Evolutionary conservation across 2,888 invertebrate species (phyloP).

Genomic region (Anagyrus pseudococci): DNA sequence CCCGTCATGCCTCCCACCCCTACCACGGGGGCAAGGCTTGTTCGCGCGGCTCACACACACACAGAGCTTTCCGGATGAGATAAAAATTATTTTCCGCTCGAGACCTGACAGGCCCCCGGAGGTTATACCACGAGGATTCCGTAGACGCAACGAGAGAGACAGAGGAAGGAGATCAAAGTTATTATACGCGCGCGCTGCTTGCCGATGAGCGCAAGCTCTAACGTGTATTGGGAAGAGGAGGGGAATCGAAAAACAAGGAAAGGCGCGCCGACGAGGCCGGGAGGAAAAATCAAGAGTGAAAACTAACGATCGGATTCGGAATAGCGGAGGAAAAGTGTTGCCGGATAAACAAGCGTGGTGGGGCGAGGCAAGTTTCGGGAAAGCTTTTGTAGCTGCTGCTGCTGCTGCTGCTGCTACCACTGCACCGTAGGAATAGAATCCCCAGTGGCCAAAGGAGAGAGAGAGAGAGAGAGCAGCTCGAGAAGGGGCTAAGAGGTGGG

Average conservation of each 20-base stretch:
- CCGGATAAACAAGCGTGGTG: constrained; percentile 21
- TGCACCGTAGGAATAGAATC: neutral
- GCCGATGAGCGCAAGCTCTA: no score
- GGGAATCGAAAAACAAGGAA: constrained; percentile 11
- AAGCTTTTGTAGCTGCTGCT: neutral
- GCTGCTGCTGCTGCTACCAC: no score
- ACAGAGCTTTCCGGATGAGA: no score
- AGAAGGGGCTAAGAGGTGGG: constrained; percentile 44
- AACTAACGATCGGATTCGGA: constrained; percentile 28
- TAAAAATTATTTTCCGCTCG: no score
- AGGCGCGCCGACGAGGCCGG: neutral
- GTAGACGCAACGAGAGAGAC: no score
- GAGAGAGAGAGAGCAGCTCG: constrained; percentile 25
- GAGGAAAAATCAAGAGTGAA: constrained; percentile 36
- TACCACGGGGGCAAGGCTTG: no score
- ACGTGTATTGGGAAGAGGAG: neutral
- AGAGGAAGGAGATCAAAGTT: no score
- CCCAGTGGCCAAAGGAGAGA: neutral
- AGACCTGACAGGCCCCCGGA: no score
- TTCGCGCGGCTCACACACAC: no score
- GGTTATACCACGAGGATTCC: no score
- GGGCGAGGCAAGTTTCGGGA: constrained; percentile 17
- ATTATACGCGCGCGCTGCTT: no score
- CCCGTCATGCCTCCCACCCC: no score
- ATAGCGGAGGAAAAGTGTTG: constrained; percentile 13